Evolutionary conservation across 2,113 vertebrate species (phyloP), one percentile per base, ranked within the genome.

Genomic region (Merops nubicus): DNA sequence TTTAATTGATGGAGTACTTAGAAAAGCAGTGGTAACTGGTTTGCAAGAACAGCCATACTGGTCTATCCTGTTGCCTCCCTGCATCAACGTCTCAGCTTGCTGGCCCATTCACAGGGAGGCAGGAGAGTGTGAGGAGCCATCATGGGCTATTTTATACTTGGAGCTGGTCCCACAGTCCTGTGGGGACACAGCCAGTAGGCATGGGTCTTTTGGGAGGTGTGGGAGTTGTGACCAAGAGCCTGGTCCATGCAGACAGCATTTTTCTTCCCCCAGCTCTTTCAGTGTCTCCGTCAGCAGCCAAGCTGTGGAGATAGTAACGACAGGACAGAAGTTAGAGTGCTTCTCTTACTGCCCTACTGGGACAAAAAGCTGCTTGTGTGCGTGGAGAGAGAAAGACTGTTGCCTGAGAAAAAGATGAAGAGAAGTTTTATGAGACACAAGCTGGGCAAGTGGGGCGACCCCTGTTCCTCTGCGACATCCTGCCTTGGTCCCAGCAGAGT

Each of bases 361-460:
- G 18, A 23, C 33, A 65, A 42, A n/a, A 75, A 43, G 2, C 0
- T 17, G 2, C n/a, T 47, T 59, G 11, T 53, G 0, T 60, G 8
- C 19, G 21, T 69, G 42, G 68, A 69, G 14, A 36, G 28, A 18
- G 23, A 53, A 60, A 43, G 47, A 26, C 17, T 72, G 31, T 34
- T 85, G 47, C 26, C 43, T 4, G 4, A 91, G 63, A 53, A 68
- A 60, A 73, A 69, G 34, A 45, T 3, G 42, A 13, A 50, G 57
- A 64, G 15, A 16, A 34, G 48, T 51, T 86, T 94, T 86, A 43
- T 79, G 43, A 75, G 57, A 47, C 51, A 45, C 28, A 45, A 51
- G 19, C 11, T 78, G 16, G 47, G 31, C 54, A 63, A 54, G 6
- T 1, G 5, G 17, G 6, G 12, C 6, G 5, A 29, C 12, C 12